Percentiles rank a stretch among this genome's conserved stretches.
Evolutionary conservation across 2,888 invertebrate species (phyloP).

Genomic region (Papilio protenor): DNA sequence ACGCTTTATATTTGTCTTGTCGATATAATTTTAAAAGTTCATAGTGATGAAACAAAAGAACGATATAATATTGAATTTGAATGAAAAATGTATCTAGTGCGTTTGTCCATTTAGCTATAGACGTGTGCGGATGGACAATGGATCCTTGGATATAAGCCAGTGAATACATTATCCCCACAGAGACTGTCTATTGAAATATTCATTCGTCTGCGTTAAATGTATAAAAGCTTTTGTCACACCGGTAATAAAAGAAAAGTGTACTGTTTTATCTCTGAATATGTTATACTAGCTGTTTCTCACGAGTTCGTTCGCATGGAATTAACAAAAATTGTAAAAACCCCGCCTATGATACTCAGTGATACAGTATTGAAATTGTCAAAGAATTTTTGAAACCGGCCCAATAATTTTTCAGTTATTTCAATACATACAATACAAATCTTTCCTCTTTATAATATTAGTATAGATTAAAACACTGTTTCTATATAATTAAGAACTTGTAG

Average conservation of each 20-base stretch:
- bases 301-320: too few species aligned
- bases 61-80: background rate
- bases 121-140: conserved; percentile 33
- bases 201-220: conserved; percentile 33
- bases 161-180: conserved; percentile 40
- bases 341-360: too few species aligned
- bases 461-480: background rate
- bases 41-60: background rate
- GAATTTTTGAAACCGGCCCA: too few species aligned
- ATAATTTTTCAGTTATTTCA: too few species aligned
- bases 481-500: background rate
- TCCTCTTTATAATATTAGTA: too few species aligned
- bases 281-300: background rate
- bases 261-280: conserved; percentile 11
- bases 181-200: conserved; percentile 38
- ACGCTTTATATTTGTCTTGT: background rate
- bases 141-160: conserved; percentile 42
- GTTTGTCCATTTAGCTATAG: conserved; percentile 29
- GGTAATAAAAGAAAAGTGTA: conserved; percentile 17
- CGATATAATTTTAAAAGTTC: background rate
- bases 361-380: too few species aligned
- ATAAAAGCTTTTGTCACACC: conserved; percentile 21
- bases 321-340: too few species aligned
- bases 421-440: too few species aligned
- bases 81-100: background rate